phyloP scores from a whole-genome alignment of 2,888 invertebrate genomes.

The Cetonia aurata region DNA sequence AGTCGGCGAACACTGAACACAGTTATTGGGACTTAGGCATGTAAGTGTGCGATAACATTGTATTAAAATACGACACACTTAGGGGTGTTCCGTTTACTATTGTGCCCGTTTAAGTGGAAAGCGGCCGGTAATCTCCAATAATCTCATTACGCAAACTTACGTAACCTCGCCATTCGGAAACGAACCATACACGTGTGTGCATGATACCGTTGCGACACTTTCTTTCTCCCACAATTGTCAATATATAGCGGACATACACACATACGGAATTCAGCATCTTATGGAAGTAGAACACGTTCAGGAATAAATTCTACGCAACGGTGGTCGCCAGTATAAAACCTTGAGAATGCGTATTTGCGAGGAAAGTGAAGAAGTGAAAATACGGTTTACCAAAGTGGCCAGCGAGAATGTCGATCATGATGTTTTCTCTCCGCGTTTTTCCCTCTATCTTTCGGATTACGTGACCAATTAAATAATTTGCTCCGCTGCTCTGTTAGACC shows the following conservation, averaged over 20 bases:
- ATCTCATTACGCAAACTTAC: conserved; percentile 28
- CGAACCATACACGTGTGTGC: conserved; percentile 11
- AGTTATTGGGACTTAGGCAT: conserved; percentile 27
- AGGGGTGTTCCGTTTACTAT: conserved; percentile 36
- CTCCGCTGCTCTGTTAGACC: neutral
- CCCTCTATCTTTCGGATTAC: conserved; percentile 13
- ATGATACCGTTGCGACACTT: conserved; percentile 20
- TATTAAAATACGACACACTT: conserved; percentile 31
- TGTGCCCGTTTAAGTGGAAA: conserved; percentile 17
- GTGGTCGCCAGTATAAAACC: conserved; percentile 12
- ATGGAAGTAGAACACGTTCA: conserved; percentile 27
- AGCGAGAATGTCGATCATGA: conserved; percentile 5
- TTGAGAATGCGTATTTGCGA: neutral
- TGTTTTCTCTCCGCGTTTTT: conserved; percentile 10
- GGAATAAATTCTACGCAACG: conserved; percentile 7
- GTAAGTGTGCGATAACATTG: conserved; percentile 36
- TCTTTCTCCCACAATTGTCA: conserved; percentile 34
- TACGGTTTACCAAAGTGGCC: neutral
- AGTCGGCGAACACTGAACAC: neutral
- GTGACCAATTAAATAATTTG: conserved; percentile 36
- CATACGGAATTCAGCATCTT: conserved; percentile 21
- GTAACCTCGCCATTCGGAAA: conserved; percentile 29
- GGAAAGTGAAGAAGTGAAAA: conserved; percentile 34
- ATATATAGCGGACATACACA: conserved; percentile 11
- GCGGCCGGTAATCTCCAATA: conserved; percentile 21